phyloP scores from a whole-genome alignment of 2,888 invertebrate genomes.

The Nomada goodeniana region DNA sequence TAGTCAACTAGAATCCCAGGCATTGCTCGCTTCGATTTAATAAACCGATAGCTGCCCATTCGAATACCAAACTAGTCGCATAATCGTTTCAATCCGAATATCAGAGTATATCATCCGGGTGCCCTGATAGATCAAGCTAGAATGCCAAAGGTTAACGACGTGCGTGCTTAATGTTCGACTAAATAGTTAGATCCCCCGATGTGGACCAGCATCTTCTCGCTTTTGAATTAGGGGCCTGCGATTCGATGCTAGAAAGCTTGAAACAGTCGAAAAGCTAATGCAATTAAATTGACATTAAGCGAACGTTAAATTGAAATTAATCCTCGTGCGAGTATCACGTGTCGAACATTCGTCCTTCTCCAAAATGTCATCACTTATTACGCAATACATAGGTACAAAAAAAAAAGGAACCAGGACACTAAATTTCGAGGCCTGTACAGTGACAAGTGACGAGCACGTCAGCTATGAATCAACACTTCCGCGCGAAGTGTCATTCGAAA shows the following conservation, averaged over 20 bases:
- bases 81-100: conserved; percentile 30
- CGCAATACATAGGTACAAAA: not conserved
- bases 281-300: too few species aligned
- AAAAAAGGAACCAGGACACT: not conserved
- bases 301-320: too few species aligned
- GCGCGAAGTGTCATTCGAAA: conserved; percentile 14
- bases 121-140: conserved; percentile 30
- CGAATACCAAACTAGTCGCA: conserved; percentile 20
- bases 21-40: conserved; percentile 18
- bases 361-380: not conserved
- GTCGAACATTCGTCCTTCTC: not conserved
- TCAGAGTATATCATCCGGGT: conserved; percentile 26
- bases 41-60: conserved; percentile 22
- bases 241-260: not conserved
- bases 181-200: not conserved
- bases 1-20: not conserved
- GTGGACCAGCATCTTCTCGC: not conserved
- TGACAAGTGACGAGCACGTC: conserved; percentile 29
- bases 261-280: too few species aligned
- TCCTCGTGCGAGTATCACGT: not conserved
- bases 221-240: not conserved
- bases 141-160: conserved; percentile 13
- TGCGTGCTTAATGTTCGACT: not conserved
- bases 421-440: conserved; percentile 2
- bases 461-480: conserved; percentile 43